A percentile compares a stretch with the other conserved stretches of the same genome.
Conservation (phyloP, 2,797 vertebrate species). For the Scyliorhinus canicula region DNA sequence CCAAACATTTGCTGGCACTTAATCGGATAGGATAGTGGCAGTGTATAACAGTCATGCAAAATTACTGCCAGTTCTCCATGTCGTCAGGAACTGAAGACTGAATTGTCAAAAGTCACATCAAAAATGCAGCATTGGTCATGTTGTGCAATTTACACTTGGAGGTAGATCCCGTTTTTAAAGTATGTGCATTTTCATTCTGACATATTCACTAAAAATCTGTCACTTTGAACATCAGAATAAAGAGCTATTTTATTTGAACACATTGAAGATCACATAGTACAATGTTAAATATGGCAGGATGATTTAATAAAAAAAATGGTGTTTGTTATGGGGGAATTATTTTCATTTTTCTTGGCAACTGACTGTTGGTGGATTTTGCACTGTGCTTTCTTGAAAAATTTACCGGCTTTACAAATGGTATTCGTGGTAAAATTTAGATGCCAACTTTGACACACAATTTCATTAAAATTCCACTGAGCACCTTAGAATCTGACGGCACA, state of each 20-base stretch:
- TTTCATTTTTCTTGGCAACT: background rate
- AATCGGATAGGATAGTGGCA: background rate
- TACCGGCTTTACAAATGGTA: background rate
- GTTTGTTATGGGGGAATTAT: background rate
- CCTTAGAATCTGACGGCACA: background rate
- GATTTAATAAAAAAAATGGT: background rate
- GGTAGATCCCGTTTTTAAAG: background rate
- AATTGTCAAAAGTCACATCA: background rate
- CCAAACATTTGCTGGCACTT: background rate
- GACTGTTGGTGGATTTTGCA: background rate
- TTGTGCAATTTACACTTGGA: background rate
- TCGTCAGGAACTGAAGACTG: background rate
- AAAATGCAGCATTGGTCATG: background rate
- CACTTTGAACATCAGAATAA: background rate
- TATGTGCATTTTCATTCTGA: background rate
- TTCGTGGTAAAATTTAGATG: background rate
- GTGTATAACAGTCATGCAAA: background rate
- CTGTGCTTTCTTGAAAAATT: background rate
- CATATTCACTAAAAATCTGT: slow-evolving; percentile 17
- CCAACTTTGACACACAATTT: background rate
- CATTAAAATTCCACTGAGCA: background rate
- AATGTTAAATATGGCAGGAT: slow-evolving; percentile 1
- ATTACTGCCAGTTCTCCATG: background rate
- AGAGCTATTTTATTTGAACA: background rate
- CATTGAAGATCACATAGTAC: background rate